Percentiles rank a stretch among this genome's conserved stretches.
phyloP scores from a whole-genome alignment of 53 echinoderm and acorn worm genomes.

The Holothuria scabra region DNA sequence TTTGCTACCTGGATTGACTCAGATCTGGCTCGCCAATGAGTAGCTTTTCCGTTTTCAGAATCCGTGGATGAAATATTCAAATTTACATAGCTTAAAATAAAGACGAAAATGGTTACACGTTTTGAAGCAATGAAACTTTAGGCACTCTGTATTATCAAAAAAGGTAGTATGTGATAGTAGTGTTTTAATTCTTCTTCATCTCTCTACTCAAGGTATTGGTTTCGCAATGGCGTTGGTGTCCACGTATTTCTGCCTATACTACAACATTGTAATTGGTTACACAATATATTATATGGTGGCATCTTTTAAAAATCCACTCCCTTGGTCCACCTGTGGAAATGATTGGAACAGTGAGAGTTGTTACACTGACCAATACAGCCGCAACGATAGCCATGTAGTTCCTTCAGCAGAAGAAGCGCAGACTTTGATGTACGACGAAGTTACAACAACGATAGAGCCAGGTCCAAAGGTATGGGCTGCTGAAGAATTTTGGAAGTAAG shows the following conservation, averaged over 20 bases:
- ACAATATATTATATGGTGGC: conserved; percentile 85
- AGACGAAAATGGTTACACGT: too few relatives aligned
- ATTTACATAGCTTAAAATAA: too few relatives aligned
- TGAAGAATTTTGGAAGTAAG: conserved; percentile 82
- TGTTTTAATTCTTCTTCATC: not conserved
- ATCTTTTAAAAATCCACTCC: conserved; percentile 63
- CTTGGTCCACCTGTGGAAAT: conserved; percentile 74
- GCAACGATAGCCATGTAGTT: not conserved
- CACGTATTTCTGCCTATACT: conserved; percentile 81
- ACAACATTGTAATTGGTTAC: conserved; percentile 87
- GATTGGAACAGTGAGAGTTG: conserved; percentile 72
- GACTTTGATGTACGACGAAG: not conserved
- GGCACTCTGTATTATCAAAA: not conserved
- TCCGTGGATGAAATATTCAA: too few relatives aligned
- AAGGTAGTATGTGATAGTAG: not conserved
- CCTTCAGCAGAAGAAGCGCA: not conserved
- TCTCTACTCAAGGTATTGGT: conserved; percentile 65
- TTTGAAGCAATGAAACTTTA: too few relatives aligned
- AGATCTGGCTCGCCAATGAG: too few relatives aligned
- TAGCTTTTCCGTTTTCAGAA: too few relatives aligned
- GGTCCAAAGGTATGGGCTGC: conserved; percentile 59
- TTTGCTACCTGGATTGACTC: too few relatives aligned
- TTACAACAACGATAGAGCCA: not conserved
- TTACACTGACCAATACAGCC: conserved; percentile 19
- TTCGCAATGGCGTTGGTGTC: conserved; percentile 82